Conservation (phyloP, 2,888 invertebrate genomes). For the Melanargia galathea region DNA sequence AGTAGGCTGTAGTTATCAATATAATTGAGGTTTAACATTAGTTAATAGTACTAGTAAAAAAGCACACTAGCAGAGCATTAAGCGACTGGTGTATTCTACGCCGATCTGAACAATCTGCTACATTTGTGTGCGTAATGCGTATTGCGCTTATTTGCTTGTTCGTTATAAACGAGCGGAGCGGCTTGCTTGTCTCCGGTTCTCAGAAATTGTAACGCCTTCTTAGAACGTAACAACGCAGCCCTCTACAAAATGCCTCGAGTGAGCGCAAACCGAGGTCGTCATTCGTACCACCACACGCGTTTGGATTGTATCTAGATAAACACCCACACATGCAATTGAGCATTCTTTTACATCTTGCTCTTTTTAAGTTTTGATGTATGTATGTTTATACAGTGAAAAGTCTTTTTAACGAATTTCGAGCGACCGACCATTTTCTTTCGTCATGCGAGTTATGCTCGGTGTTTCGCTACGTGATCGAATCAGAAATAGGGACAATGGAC, state of each 20-base stretch:
- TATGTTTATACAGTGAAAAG: no score
- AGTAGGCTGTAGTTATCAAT: no score
- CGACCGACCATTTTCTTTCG: no score
- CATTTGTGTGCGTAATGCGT: constrained; percentile 62
- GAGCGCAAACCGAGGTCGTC: constrained; percentile 77
- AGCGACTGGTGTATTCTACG: constrained; percentile 43
- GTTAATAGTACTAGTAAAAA: constrained; percentile 43
- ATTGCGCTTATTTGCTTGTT: constrained; percentile 71
- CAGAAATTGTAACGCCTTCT: constrained; percentile 82
- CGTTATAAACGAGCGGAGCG: constrained; percentile 67
- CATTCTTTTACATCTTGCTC: constrained; percentile 49
- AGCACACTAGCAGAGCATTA: constrained; percentile 42
- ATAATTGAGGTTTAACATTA: constrained; percentile 13
- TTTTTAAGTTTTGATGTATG: constrained; percentile 17
- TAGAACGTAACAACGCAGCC: constrained; percentile 74
- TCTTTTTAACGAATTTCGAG: no score
- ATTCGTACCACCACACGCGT: constrained; percentile 58
- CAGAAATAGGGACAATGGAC: no score
- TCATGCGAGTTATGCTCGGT: no score
- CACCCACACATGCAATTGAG: constrained; percentile 52
- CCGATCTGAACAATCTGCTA: constrained; percentile 40
- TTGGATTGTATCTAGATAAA: constrained; percentile 56
- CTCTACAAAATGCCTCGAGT: constrained; percentile 66
- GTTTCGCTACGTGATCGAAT: no score
- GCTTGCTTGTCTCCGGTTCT: constrained; percentile 78